phyloP scores from a whole-genome alignment of 2,113 vertebrate genomes.

The Siniperca chuatsi region DNA sequence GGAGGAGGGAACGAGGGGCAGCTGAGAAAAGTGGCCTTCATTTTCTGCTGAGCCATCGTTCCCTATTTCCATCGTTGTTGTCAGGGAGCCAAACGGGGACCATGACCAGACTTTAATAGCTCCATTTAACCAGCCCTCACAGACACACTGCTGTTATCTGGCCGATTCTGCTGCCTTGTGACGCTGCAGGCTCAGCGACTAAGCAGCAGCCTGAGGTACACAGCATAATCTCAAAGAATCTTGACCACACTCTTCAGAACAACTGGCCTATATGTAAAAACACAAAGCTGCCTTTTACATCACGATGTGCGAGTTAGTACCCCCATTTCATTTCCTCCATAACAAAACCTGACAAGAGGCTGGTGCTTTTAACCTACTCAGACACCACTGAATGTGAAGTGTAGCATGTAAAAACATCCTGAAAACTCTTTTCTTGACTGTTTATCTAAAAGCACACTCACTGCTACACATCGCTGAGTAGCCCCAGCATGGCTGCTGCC shows the following conservation, averaged over 20 bases:
- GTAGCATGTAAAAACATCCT: not conserved
- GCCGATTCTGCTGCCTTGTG: not conserved
- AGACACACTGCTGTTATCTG: not conserved
- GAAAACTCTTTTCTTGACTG: not conserved
- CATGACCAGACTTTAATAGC: constrained; percentile 10
- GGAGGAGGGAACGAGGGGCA: not conserved
- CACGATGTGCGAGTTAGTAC: not conserved
- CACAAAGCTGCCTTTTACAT: not conserved
- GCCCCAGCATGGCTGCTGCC: not conserved
- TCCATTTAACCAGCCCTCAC: not conserved
- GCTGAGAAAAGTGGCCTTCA: constrained; percentile 10
- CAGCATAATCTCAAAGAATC: not conserved
- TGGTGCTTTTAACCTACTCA: not conserved
- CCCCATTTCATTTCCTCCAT: not conserved
- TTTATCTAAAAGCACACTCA: not conserved
- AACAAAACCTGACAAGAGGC: not conserved
- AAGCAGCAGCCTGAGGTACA: not conserved
- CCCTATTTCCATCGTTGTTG: constrained; percentile 69
- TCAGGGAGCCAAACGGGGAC: constrained; percentile 22
- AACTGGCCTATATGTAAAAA: not conserved
- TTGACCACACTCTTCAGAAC: not conserved
- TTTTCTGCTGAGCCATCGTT: constrained; percentile 58
- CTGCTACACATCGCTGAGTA: not conserved
- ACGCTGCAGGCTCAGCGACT: not conserved
- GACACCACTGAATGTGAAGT: not conserved